Conservation (phyloP, 2,797 vertebrate species). For the Ateles fusciceps region DNA sequence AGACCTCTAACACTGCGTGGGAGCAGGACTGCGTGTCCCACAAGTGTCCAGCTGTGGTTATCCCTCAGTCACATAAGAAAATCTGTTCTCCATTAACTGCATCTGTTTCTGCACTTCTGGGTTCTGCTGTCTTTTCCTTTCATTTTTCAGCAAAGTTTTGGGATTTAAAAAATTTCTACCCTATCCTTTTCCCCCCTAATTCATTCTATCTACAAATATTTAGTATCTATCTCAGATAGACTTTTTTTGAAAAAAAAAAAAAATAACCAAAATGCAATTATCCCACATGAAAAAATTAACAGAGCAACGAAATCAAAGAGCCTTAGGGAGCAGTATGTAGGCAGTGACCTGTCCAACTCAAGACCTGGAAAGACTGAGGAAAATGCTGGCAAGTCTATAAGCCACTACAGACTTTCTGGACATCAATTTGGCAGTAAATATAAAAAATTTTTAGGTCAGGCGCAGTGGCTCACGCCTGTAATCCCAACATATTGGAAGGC, state of each 20-base stretch:
- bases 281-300: constrained; percentile 3
- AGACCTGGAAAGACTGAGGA: background rate
- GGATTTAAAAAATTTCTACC: background rate
- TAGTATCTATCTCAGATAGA: constrained; percentile 15
- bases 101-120: constrained; percentile 12
- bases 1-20: background rate
- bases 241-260: background rate
- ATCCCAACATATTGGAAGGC: background rate
- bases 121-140: constrained; percentile 33
- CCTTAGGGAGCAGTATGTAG: background rate
- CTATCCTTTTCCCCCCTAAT: background rate
- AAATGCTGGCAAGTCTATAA: constrained; percentile 37
- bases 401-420: background rate
- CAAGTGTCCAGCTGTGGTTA: background rate
- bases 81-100: background rate
- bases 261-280: background rate
- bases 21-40: background rate
- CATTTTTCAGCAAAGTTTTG: constrained; percentile 25
- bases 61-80: background rate
- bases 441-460: background rate
- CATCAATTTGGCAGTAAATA: constrained; percentile 47
- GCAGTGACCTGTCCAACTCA: background rate
- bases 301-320: constrained; percentile 31
- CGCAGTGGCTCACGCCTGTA: background rate
- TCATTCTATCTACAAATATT: constrained; percentile 52